Evolutionary conservation across 2,888 invertebrate genomes (phyloP).

Genomic region (Lepidochitona cinerea): DNA sequence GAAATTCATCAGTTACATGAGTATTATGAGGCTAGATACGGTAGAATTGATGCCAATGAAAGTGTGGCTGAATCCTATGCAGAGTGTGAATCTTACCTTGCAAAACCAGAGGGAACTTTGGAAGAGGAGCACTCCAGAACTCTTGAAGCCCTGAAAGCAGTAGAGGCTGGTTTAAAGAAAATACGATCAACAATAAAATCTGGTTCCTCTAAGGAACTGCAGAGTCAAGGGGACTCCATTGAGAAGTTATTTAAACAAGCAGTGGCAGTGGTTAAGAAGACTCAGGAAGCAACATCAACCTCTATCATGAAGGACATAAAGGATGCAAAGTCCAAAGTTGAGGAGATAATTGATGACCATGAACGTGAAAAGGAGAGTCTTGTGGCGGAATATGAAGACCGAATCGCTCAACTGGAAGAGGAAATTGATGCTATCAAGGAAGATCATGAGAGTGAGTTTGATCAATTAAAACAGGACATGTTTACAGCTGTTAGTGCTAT

Average conservation of each 20-base stretch:
- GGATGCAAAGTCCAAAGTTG: conserved; percentile 31
- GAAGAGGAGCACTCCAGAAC: background rate
- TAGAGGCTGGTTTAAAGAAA: background rate
- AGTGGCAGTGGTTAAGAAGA: conserved; percentile 47
- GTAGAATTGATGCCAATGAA: background rate
- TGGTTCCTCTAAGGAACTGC: conserved; percentile 24
- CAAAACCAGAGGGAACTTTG: background rate
- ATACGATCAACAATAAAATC: background rate
- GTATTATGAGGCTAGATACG: background rate
- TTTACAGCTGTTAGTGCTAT: conserved; percentile 70
- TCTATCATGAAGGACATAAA: background rate
- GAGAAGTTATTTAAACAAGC: conserved; percentile 54
- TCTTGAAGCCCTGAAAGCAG: background rate
- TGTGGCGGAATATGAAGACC: conserved; percentile 48
- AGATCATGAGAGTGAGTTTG: conserved; percentile 68
- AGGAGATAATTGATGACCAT: conserved; percentile 49
- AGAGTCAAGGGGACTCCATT: conserved; percentile 47
- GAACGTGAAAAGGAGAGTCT: conserved; percentile 48
- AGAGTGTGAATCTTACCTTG: background rate
- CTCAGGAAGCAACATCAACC: conserved; percentile 43
- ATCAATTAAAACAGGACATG: conserved; percentile 67
- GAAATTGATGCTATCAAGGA: conserved; percentile 44
- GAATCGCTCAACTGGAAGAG: conserved; percentile 31
- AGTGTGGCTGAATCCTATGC: background rate
- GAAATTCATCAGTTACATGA: conserved; percentile 38